Base-by-base conservation (phyloP, 2,113 vertebrate species). In the Scalopus aquaticus region DNA sequence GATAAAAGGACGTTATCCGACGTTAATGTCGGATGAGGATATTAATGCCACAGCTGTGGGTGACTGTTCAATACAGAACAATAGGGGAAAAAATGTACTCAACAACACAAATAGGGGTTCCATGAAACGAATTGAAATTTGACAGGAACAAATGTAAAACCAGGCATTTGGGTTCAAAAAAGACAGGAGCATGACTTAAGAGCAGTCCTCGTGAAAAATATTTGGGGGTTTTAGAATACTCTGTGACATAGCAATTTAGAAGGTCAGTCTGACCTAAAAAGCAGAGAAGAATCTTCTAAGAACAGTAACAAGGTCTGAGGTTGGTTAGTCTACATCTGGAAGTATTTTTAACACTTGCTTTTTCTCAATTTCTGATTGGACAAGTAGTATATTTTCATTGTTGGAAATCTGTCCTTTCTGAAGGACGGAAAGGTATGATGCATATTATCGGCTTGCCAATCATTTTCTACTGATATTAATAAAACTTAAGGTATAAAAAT, bases 381-480 rank as follows among this genome's bases (percentile, higher is more conserved):
- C 19, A 92, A 42, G 46, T 54, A 91, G 42, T 67, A 22, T 35
- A 32, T 92, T 62, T 62, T 44, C 26, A 70, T 74, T 76, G 12
- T 51, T 84, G 15, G 19, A 92, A 85, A 80, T 16, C n/a, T n/a
- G n/a, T n/a, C n/a, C n/a, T n/a, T n/a, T 49, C 15, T n/a, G 6
- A 82, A 65, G 81, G 16, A 73, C 10, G 89, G 9, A 90, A 79
- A 88, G 3, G 0, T 80, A 46, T 51, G 26, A 42, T n/a, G 84
- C 0, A 9, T 15, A 78, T 51, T 49, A 51, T 37, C 11, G 67
- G 1, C 42, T 35, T 65, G 19, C 15, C 24, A 24, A 22, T 49
- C 44, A 56, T 85, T 88, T 86, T 91, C 58, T 85, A 81, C n/a
- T 77, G 12, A 85, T 88, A 72, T 64, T 72, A 49, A 77, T 56